Evolutionary conservation across 92 coral and sea anemone genomes (phyloP).

Genomic region (Chrysogorgia sp.): DNA sequence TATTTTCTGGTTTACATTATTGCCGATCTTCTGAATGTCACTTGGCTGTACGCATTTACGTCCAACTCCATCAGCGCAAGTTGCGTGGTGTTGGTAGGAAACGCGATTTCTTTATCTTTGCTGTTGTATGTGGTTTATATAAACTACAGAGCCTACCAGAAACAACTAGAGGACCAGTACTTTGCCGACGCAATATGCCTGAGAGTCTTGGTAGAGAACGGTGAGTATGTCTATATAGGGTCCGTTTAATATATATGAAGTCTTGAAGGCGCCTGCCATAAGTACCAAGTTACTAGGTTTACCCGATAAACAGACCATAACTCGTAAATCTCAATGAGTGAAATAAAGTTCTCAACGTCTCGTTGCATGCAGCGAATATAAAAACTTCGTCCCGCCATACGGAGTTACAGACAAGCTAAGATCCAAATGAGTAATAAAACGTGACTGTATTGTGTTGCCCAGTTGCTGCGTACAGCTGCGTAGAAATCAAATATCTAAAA

Average conservation of each 20-base stretch:
- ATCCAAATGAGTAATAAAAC: no score
- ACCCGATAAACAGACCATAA: not conserved
- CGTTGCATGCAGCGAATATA: no score
- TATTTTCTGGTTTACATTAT: conserved; percentile 60
- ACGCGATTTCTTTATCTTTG: conserved; percentile 58
- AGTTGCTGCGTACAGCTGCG: no score
- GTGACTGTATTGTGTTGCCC: no score
- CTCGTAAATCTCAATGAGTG: not conserved
- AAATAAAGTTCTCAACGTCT: not conserved
- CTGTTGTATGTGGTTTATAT: conserved; percentile 55
- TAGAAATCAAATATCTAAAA: no score
- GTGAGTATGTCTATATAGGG: conserved; percentile 30
- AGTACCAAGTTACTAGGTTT: not conserved
- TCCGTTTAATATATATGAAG: no score
- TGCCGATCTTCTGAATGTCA: conserved; percentile 53
- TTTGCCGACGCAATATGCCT: conserved; percentile 64
- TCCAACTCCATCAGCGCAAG: conserved; percentile 55
- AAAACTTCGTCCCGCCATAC: no score
- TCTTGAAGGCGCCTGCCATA: not conserved
- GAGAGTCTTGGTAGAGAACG: conserved; percentile 76
- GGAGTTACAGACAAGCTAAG: no score
- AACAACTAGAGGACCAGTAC: conserved; percentile 35
- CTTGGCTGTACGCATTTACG: conserved; percentile 76
- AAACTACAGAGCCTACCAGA: conserved; percentile 61
- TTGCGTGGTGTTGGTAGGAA: conserved; percentile 56